Evolutionary conservation across 2,113 vertebrate genomes (phyloP), one percentile per base, ranked within the genome.

Genomic region (Zosterops japonicus): DNA sequence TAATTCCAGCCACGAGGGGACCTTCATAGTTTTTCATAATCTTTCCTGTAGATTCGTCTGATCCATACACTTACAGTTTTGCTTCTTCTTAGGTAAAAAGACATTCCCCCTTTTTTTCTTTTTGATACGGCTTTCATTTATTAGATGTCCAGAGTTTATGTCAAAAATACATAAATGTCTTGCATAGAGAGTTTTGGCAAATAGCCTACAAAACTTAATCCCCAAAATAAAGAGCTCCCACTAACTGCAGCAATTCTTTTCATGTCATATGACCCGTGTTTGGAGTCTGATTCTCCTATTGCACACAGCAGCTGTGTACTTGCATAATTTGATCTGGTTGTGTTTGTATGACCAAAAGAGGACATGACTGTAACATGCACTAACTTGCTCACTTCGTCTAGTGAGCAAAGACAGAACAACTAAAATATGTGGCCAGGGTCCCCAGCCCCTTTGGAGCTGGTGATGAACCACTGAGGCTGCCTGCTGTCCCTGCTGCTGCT

Each of bases 1-100:
- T 90, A 65, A 61, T 74, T 90, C 29, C 47, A 94, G 46, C 79
- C 90, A 83, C 16, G 14, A 90, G 88, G 29, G 85, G 86, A 63
- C 85, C 85, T 39, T 85, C 79, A 6, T 3, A 53, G 46, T 20
- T 80, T 23, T 39, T 39, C 39, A 39, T 39, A 39, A 39, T 39
- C 57, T 79, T 64, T 74, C 8, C 25, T 11, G 33, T 9, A 12
- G 10, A 19, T 70, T 76, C 12, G 4, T 35, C 36, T 55, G 50
- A 41, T 46, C 42, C 15, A 1, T 25, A 42, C 4, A 2, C 18
- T 11, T 52, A 59, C 21, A 68, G 41, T 20, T 80, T 16, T 25
- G 14, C 11, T 53, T 24, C 70, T 87, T 41, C 71, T 53, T 42
- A 31, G 27, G 22, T 36, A 81, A 81, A 85, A 90, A 39, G 12